Evolutionary conservation across 2,113 vertebrate species (phyloP), one percentile per base, ranked within the genome.

Genomic region (Formicarius rufipectus): DNA sequence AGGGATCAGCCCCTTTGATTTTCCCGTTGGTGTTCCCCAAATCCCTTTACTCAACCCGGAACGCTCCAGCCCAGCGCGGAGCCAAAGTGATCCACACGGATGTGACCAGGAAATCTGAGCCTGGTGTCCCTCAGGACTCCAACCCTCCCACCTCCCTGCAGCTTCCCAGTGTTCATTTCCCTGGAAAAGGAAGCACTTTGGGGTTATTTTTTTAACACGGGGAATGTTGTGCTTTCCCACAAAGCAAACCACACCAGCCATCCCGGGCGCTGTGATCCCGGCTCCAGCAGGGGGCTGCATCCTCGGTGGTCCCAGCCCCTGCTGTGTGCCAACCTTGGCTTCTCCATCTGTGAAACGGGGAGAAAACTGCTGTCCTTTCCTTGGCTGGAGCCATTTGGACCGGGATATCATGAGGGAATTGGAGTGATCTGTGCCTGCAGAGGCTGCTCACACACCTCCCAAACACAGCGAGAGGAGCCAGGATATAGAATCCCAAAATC

Each of bases 261-360:
- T 5, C 23, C 39, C 0, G 0, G 25, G 31, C 0, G 0, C 31
- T 0, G 14, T 0, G 2, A 56, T 44, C 58, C 77, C 2, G 2
- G 59, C 63, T 90, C 79, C 74, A 35, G 45, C 1, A 0, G 0
- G 40, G 74, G 87, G 28, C n/a, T 82, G 42, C 25, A 39, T n/a
- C 60, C 71, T 75, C 60, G 8, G 52, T 5, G 33, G 7, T 1
- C 64, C 4, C 14, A 2, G 6, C 8, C 69, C 8, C 28, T 27
- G 52, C 56, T 0, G 0, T 7, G 59, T 5, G 2, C 55, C 12
- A 1, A 33, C 40, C 73, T 78, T n/a, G 1, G 16, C 44, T 50
- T 68, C 33, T 79, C 67, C 56, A 13, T 8, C 42, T 75, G 60
- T 45, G 58, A 91, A 89, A 78, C 3, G 20, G 20, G 72, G 10